Percentiles rank a stretch among this genome's conserved stretches.
These are phyloP conservation scores for Phthorimaea operculella DNA, from an alignment of 1,140 invertebrate genomes.

Conservation along the genomic window DNA sequence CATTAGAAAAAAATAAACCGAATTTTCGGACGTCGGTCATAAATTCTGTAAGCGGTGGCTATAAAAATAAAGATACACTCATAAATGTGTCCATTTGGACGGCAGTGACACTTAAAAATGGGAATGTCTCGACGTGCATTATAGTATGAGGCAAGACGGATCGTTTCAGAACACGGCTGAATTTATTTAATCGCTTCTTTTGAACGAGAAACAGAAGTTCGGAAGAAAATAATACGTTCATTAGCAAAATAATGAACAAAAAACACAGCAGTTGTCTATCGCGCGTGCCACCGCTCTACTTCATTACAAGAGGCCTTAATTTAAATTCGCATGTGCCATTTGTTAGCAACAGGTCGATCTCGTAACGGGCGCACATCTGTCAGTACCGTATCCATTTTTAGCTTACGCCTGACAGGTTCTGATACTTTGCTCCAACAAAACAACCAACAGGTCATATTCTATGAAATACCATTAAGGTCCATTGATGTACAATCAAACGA, in stretches of 20 bases:
- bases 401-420: not conserved
- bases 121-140: not conserved
- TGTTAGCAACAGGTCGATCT: not conserved
- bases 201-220: not conserved
- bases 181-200: not conserved
- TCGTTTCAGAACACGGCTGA: conserved; percentile 3
- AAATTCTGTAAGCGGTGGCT: not conserved
- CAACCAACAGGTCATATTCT: not conserved
- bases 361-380: not conserved
- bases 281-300: not conserved
- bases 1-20: not conserved
- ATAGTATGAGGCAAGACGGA: not conserved
- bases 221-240: not conserved
- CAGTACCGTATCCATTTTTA: not conserved
- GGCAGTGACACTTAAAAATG: not conserved
- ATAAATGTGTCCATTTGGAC: conserved; percentile 1
- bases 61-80: not conserved
- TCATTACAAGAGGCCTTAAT: not conserved
- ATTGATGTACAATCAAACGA: not conserved
- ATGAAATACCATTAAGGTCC: not conserved
- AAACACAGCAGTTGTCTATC: not conserved
- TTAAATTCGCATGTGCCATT: conserved; percentile 1
- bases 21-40: not conserved
- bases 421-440: not conserved
- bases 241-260: not conserved